Evolutionary conservation across 2,888 invertebrate genomes (phyloP).

Genomic region (Schrankia costaestrigalis): DNA sequence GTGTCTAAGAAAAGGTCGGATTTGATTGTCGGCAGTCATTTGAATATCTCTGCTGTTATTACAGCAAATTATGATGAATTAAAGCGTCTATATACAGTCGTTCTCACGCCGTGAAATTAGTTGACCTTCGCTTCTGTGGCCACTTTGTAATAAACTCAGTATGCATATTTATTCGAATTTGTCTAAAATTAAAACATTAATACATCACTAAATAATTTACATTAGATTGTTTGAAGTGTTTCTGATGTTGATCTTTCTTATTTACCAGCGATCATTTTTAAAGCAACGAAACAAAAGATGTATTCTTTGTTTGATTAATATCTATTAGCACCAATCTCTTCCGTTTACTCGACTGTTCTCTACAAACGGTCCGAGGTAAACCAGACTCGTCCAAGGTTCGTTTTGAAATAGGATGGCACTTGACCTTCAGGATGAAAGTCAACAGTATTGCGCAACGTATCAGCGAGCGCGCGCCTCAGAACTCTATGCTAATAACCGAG

Average conservation of each 20-base stretch:
- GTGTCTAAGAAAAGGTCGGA: slow-evolving; percentile 78
- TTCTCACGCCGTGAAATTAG: slow-evolving; percentile 74
- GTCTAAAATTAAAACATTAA: slow-evolving; percentile 33
- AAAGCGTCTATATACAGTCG: slow-evolving; percentile 68
- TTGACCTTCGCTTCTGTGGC: slow-evolving; percentile 66
- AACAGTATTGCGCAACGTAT: slow-evolving; percentile 75
- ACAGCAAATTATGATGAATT: slow-evolving; percentile 76
- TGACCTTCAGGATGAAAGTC: slow-evolving; percentile 81
- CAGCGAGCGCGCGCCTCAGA: slow-evolving; percentile 61
- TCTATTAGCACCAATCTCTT: slow-evolving; percentile 68
- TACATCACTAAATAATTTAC: slow-evolving; percentile 32
- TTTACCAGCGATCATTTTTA: slow-evolving; percentile 36
- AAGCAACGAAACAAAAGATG: slow-evolving; percentile 38
- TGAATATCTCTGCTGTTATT: slow-evolving; percentile 76
- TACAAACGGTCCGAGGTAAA: slow-evolving; percentile 66
- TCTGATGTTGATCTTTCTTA: slow-evolving; percentile 31
- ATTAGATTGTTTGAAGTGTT: slow-evolving; percentile 36
- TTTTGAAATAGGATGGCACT: slow-evolving; percentile 80
- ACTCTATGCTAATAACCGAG: slow-evolving; percentile 74
- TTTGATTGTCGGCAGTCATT: slow-evolving; percentile 78
- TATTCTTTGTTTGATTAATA: slow-evolving; percentile 58
- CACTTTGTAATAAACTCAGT: slow-evolving; percentile 48
- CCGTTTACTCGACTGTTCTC: slow-evolving; percentile 64
- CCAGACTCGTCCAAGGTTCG: slow-evolving; percentile 74
- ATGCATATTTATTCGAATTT: slow-evolving; percentile 39